Percentiles rank a stretch among this genome's conserved stretches.
phyloP scores from a whole-genome alignment of 2,888 invertebrate species.

The Agrochola lychnidis region DNA sequence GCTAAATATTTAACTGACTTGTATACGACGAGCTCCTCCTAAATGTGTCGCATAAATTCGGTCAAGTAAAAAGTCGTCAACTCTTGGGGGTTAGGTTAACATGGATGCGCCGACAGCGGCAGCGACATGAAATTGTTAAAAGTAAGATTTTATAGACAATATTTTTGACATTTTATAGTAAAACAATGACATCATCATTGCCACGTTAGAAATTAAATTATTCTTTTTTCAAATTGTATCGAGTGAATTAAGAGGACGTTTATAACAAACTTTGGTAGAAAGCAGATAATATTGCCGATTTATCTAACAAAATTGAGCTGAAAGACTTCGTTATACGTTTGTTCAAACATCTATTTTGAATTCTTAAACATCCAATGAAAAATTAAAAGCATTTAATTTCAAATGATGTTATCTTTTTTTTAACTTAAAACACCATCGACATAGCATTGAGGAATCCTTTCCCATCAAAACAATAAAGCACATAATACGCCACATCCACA shows the following conservation, averaged over 20 bases:
- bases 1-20: conserved; percentile 87
- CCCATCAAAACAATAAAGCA: conserved; percentile 6
- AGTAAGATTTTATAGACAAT: too few relatives aligned
- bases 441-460: too few relatives aligned
- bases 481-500: conserved; percentile 71
- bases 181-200: too few relatives aligned
- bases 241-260: not conserved
- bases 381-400: too few relatives aligned
- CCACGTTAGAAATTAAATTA: not conserved
- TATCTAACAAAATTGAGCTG: not conserved
- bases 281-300: too few relatives aligned
- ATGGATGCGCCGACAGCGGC: conserved; percentile 67
- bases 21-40: conserved; percentile 86
- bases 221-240: not conserved
- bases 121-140: not conserved
- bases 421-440: not conserved
- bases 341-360: not conserved
- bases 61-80: conserved; percentile 88
- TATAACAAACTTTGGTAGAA: not conserved
- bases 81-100: conserved; percentile 68
- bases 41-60: conserved; percentile 89
- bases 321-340: not conserved
- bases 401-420: too few relatives aligned
- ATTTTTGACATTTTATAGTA: too few relatives aligned
- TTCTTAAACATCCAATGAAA: not conserved